Base-by-base conservation (phyloP, 53 echinoderm and acorn worm genomes). In the Luidia sarsii region DNA sequence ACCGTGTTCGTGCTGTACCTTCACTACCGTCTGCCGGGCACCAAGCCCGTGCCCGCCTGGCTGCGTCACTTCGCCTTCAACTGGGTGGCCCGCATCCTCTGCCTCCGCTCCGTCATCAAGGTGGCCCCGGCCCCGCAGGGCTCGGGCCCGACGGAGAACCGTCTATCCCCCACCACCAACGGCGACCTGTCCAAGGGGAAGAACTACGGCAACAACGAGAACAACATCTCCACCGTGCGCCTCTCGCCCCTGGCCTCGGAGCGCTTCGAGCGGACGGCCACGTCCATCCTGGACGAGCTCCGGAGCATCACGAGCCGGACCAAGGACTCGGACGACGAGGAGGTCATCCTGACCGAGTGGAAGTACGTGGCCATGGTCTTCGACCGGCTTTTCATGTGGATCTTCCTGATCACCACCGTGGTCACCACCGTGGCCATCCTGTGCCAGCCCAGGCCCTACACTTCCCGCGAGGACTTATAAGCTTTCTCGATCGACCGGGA, bases 371-470 rank as follows among this genome's bases (percentile, higher is more conserved):
- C 94, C 2, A 41, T 87, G 33, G 90, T 90, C 19, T 81, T 94
- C 39, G 94, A 94, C 74, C 75, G 94, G 8, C 43, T 94, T 63
- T 90, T 94, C 25, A 48, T 90, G 71, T 90, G 87, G 90, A 23
- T 88, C 13, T 94, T 90, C 61, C 50, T 90, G 1, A 0, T 90
- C 27, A 64, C 82, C 19, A 87, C 94, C 25, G 41, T 67, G n/a
- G 33, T 80, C 34, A 80, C 71, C 38, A 94, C 94, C 1, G 33
- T 80, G 3, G 81, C 59, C 28, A 90, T 94, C 35, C 57, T 94
- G 13, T 83, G 80, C 20, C 90, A 94, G 67, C 86, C 79, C 11
- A 92, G 80, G 61, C 89, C 92, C 6, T 70, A 50, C 11, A 70
- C 70, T 19, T 22, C 32, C 7, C 15, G 22, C 39, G 70, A 70